Evolutionary conservation across 1,140 invertebrate species (phyloP).

Genomic region (Halesus radiatus): DNA sequence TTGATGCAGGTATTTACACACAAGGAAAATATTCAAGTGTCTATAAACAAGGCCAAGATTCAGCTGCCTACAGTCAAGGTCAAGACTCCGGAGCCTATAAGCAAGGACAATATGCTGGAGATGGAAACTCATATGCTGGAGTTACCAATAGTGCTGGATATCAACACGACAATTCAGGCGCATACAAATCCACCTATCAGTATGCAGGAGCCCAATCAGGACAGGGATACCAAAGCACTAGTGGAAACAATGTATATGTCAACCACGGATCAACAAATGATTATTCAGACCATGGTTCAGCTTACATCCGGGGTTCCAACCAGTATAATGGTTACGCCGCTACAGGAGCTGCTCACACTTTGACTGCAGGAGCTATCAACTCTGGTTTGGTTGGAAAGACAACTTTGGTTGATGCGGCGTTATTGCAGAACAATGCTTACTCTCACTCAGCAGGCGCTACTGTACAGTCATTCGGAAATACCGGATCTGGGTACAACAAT

Average conservation of each 20-base stretch:
- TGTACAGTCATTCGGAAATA: constrained; percentile 41
- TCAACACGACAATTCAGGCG: neutral
- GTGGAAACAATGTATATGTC: constrained; percentile 44
- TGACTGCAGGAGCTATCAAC: constrained; percentile 68
- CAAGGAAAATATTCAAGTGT: neutral
- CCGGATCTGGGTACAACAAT: constrained; percentile 42
- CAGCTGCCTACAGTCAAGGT: neutral
- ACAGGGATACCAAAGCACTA: neutral
- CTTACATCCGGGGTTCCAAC: constrained; percentile 51
- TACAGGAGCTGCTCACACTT: constrained; percentile 63
- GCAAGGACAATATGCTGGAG: constrained; percentile 30
- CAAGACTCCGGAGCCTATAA: constrained; percentile 34
- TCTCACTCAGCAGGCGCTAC: constrained; percentile 37
- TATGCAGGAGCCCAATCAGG: constrained; percentile 3
- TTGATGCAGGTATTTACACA: constrained; percentile 59
- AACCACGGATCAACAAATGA: constrained; percentile 34
- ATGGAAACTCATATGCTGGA: neutral
- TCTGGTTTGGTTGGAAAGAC: constrained; percentile 69
- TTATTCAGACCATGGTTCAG: constrained; percentile 25
- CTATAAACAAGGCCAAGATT: constrained; percentile 11
- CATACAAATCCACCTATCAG: neutral
- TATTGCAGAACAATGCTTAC: constrained; percentile 57
- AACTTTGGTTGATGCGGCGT: constrained; percentile 63
- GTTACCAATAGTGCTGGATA: constrained; percentile 31
- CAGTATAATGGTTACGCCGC: constrained; percentile 53